Conservation (phyloP, 1,140 invertebrate genomes). For the Hypsibius dujardini region DNA sequence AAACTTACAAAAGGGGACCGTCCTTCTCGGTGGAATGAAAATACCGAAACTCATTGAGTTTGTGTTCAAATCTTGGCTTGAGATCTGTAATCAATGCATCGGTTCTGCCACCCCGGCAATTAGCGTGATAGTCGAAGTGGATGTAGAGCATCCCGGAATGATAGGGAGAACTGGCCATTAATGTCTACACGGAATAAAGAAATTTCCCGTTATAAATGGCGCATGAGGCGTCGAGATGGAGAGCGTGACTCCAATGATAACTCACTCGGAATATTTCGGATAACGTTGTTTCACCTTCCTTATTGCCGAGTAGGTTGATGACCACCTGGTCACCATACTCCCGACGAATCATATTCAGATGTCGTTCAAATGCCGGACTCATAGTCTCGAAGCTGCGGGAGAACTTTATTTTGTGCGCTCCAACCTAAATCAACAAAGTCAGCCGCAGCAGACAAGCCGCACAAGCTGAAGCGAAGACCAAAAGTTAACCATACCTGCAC, state of each 20-base stretch:
- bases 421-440: constrained; percentile 54
- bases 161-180: constrained; percentile 40
- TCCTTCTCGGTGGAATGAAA: constrained; percentile 43
- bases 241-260: constrained; percentile 17
- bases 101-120: constrained; percentile 55
- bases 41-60: constrained; percentile 48
- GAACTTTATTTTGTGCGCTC: constrained; percentile 93
- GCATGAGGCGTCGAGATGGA: constrained; percentile 20
- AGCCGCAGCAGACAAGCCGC: constrained; percentile 19
- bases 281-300: constrained; percentile 87
- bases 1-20: background rate
- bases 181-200: constrained; percentile 9
- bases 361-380: constrained; percentile 71
- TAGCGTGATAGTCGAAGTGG: constrained; percentile 77
- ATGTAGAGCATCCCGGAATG: constrained; percentile 55
- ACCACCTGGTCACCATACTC: constrained; percentile 78
- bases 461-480: no score
- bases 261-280: constrained; percentile 72
- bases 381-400: constrained; percentile 82
- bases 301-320: constrained; percentile 78
- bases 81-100: constrained; percentile 51
- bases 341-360: constrained; percentile 65
- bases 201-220: constrained; percentile 1
- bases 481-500: constrained; percentile 57
- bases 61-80: constrained; percentile 52